Percentiles rank a stretch among this genome's conserved stretches.
phyloP scores from a whole-genome alignment of 2,797 vertebrate genomes.

The Pipistrellus pipistrellus region DNA sequence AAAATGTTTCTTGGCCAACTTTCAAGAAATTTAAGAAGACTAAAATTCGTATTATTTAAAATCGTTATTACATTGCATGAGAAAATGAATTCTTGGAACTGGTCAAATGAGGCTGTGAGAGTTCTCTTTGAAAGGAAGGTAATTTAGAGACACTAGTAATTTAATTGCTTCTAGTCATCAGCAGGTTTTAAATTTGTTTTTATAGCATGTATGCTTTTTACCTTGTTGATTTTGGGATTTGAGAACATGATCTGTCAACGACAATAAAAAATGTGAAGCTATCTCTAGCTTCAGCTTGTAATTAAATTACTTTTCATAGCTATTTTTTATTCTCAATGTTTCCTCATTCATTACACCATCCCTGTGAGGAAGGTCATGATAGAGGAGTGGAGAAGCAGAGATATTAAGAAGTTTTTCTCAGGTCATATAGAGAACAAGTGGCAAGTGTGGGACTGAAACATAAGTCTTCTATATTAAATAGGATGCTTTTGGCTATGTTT shows the following conservation, averaged over 20 bases:
- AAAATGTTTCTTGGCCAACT: slow-evolving; percentile 28
- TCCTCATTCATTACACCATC: background rate
- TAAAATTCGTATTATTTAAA: slow-evolving; percentile 51
- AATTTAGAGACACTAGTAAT: slow-evolving; percentile 1
- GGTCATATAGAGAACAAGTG: background rate
- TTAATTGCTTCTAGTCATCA: slow-evolving; percentile 1
- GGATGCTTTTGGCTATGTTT: background rate
- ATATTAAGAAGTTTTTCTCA: slow-evolving; percentile 24
- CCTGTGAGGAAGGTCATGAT: background rate
- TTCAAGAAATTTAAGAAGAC: slow-evolving; percentile 35
- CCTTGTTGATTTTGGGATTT: slow-evolving; percentile 6
- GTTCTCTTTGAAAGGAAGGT: slow-evolving; percentile 37
- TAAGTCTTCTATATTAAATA: background rate
- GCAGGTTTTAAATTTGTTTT: slow-evolving; percentile 29
- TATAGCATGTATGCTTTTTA: background rate
- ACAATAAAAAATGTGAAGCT: background rate
- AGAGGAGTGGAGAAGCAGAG: background rate
- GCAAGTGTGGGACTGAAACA: background rate
- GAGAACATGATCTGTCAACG: background rate
- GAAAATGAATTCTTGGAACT: background rate
- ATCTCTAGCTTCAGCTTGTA: slow-evolving; percentile 10
- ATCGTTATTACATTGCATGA: background rate
- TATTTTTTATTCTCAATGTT: background rate
- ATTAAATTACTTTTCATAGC: slow-evolving; percentile 37
- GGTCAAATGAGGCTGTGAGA: background rate